These are phyloP conservation scores for Montipora capitata DNA, from an alignment of 92 coral and sea anemone genomes.

Conservation along the genomic window DNA sequence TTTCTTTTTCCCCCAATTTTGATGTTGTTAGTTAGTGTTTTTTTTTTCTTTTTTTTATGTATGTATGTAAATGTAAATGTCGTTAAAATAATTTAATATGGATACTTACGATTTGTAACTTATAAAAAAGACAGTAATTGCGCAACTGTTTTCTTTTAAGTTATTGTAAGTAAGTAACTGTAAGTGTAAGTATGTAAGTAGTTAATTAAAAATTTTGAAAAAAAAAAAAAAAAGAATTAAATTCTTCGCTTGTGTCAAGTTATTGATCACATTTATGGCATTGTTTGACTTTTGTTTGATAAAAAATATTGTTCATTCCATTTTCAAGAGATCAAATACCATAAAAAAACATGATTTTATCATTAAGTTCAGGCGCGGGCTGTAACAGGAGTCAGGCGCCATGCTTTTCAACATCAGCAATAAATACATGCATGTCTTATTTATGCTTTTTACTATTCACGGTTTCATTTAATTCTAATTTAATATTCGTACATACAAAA, in stretches of 20 bases:
- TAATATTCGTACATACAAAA: conserved; percentile 41
- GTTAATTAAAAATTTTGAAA: too few relatives aligned
- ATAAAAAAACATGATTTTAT: conserved; percentile 8
- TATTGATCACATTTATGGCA: conserved; percentile 34
- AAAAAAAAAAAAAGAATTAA: too few relatives aligned
- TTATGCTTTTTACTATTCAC: conserved; percentile 4
- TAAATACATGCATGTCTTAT: conserved; percentile 15
- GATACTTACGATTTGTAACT: too few relatives aligned
- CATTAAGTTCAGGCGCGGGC: not conserved
- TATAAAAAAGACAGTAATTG: too few relatives aligned
- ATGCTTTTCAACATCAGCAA: conserved; percentile 1
- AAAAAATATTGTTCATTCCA: conserved; percentile 36
- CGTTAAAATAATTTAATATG: too few relatives aligned
- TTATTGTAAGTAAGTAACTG: too few relatives aligned
- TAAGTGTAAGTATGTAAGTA: too few relatives aligned
- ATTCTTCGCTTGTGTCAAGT: conserved; percentile 59
- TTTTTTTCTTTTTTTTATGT: too few relatives aligned
- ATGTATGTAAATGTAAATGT: too few relatives aligned
- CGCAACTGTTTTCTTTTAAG: too few relatives aligned
- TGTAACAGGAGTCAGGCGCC: not conserved
- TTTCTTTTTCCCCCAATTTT: too few relatives aligned
- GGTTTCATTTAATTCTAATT: conserved; percentile 48
- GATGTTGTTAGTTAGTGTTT: too few relatives aligned
- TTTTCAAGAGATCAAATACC: conserved; percentile 15
- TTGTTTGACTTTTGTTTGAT: conserved; percentile 49